A percentile compares a stretch with the other conserved stretches of the same genome.
Conservation (phyloP, 2,888 invertebrate species). For the Andrena minutula region DNA sequence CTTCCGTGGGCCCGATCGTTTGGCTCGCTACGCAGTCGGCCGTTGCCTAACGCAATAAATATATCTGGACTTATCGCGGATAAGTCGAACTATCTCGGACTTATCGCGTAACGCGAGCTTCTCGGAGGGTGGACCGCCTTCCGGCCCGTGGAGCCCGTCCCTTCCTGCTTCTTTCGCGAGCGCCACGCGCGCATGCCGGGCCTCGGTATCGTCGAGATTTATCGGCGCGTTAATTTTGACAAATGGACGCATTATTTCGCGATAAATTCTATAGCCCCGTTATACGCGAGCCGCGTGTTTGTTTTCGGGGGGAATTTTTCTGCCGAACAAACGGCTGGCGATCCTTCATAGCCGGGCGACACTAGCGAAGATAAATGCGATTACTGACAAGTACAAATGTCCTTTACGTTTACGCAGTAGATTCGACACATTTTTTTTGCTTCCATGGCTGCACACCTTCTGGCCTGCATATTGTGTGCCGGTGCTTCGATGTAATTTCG, state of each 20-base stretch:
- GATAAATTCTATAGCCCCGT: constrained; percentile 56
- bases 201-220: constrained; percentile 36
- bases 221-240: constrained; percentile 52
- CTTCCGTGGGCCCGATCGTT: constrained; percentile 39
- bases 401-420: constrained; percentile 60
- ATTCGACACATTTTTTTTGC: constrained; percentile 39
- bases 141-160: not conserved
- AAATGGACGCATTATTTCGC: constrained; percentile 59
- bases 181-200: not conserved
- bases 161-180: not conserved
- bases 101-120: constrained; percentile 8
- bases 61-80: not conserved
- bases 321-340: constrained; percentile 46
- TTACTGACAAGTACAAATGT: constrained; percentile 72
- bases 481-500: constrained; percentile 16
- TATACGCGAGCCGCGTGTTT: constrained; percentile 61
- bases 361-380: constrained; percentile 69
- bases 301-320: constrained; percentile 68
- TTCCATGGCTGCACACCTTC: constrained; percentile 5
- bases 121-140: not conserved
- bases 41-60: constrained; percentile 36
- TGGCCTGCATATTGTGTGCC: not conserved
- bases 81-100: not conserved
- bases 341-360: constrained; percentile 70
- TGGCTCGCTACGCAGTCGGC: constrained; percentile 24